Percentiles rank a stretch among this genome's conserved stretches.
Evolutionary conservation across 2,113 vertebrate genomes (phyloP).

Genomic region (Gobius niger): DNA sequence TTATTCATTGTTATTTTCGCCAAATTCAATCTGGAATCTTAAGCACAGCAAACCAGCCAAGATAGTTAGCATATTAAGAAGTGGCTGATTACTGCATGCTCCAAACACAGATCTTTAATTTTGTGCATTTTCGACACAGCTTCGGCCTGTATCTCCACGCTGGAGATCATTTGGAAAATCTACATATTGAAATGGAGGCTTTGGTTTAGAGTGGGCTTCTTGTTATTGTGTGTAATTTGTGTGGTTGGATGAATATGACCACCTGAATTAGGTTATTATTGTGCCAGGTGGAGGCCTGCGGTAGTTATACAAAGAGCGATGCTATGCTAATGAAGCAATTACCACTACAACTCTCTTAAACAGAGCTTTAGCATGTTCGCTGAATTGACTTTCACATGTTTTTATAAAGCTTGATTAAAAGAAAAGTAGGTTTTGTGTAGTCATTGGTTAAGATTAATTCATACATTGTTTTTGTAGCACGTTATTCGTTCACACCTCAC

Average conservation of each 20-base stretch:
- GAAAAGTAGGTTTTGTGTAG: not conserved
- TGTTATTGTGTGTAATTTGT: constrained; percentile 68
- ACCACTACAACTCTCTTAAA: constrained; percentile 30
- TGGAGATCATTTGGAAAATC: constrained; percentile 77
- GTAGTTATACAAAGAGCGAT: constrained; percentile 55
- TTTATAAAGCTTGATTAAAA: not conserved
- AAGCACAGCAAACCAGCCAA: constrained; percentile 58
- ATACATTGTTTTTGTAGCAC: no score
- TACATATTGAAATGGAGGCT: constrained; percentile 72
- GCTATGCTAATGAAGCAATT: constrained; percentile 67
- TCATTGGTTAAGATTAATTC: not conserved
- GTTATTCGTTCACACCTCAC: no score
- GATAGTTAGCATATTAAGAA: constrained; percentile 75
- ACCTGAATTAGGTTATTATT: constrained; percentile 70
- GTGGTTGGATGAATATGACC: constrained; percentile 67
- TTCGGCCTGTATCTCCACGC: constrained; percentile 57
- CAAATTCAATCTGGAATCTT: constrained; percentile 72
- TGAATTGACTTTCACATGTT: not conserved
- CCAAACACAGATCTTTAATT: constrained; percentile 76
- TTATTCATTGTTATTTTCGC: constrained; percentile 66
- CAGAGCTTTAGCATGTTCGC: constrained; percentile 10
- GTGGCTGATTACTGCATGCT: constrained; percentile 65
- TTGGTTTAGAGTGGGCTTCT: constrained; percentile 57
- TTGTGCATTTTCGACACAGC: constrained; percentile 79
- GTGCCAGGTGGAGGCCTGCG: constrained; percentile 67